Percentiles rank a stretch among this genome's conserved stretches.
Conservation (phyloP, 1,140 invertebrate genomes). For the Sarcophaga bullata region DNA sequence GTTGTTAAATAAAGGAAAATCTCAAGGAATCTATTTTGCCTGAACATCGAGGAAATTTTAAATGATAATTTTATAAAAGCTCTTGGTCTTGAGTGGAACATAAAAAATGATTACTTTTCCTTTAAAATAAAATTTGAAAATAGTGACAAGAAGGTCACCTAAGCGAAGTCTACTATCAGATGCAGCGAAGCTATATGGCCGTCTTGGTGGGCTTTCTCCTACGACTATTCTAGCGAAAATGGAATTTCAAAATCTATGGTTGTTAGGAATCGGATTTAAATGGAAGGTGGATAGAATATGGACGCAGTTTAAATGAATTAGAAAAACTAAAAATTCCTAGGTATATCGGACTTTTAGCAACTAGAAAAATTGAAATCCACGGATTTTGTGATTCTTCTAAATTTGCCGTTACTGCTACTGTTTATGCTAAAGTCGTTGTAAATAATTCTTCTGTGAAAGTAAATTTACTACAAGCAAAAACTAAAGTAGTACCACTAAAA, state of each 20-base stretch:
- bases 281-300: constrained; percentile 5
- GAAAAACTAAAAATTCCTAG: too few relatives aligned
- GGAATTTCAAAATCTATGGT: constrained; percentile 33
- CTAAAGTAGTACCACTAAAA: constrained; percentile 34
- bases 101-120: neutral
- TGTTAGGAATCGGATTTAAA: neutral
- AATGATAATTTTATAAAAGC: neutral
- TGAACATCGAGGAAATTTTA: neutral
- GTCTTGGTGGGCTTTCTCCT: too few relatives aligned
- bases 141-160: constrained; percentile 33
- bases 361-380: too few relatives aligned
- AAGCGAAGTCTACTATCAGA: constrained; percentile 56
- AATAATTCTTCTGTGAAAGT: neutral
- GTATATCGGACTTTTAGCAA: neutral
- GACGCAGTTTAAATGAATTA: neutral
- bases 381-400: constrained; percentile 19
- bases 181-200: constrained; percentile 59
- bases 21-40: too few relatives aligned
- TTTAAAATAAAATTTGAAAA: neutral
- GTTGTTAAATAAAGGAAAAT: too few relatives aligned
- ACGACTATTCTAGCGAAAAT: too few relatives aligned
- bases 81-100: neutral
- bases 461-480: constrained; percentile 22
- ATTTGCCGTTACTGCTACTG: neutral
- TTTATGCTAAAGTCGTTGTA: neutral